Evolutionary conservation across 2,797 vertebrate genomes (phyloP).

Genomic region (Eulemur albifrons): DNA sequence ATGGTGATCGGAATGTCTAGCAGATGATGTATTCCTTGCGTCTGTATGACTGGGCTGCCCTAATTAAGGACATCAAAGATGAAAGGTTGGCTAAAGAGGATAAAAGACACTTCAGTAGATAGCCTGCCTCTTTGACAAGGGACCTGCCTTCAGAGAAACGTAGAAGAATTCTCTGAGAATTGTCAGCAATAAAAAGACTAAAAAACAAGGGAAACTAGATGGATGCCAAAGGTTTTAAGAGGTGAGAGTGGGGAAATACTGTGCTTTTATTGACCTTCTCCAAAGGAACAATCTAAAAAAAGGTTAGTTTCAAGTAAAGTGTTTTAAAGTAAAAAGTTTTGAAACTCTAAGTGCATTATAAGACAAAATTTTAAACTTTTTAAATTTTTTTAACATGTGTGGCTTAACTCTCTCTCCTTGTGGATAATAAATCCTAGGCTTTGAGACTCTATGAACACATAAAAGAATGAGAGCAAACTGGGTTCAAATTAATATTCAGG

Average conservation of each 20-base stretch:
- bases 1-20: background rate
- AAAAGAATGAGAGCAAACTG: background rate
- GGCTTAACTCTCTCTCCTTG: background rate
- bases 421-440: background rate
- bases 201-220: background rate
- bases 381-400: background rate
- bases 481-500: background rate
- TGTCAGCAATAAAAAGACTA: background rate
- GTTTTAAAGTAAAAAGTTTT: conserved; percentile 55
- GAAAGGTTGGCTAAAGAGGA: background rate
- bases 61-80: conserved; percentile 1
- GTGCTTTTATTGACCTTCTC: conserved; percentile 8
- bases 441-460: background rate
- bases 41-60: background rate
- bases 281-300: conserved; percentile 1
- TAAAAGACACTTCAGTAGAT: background rate
- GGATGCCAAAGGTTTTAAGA: conserved; percentile 9
- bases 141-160: background rate
- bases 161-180: background rate
- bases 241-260: background rate
- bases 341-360: conserved; percentile 35
- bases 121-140: background rate
- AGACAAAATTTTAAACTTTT: background rate
- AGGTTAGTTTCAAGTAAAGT: background rate
- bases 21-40: background rate